These are phyloP conservation scores for Calosoma granatense DNA, from an alignment of 1,140 invertebrate genomes.

Conservation along the genomic window DNA sequence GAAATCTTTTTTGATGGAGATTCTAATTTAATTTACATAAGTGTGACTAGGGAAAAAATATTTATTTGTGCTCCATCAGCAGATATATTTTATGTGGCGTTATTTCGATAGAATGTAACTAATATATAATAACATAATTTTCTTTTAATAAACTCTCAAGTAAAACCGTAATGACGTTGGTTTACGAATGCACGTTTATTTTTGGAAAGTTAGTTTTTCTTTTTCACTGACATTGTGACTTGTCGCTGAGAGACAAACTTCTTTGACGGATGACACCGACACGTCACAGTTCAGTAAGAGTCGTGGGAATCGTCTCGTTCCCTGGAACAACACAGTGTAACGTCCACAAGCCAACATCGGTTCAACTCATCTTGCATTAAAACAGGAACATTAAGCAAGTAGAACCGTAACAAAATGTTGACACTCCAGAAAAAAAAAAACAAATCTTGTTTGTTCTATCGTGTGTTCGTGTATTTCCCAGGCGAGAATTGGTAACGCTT, in stretches of 20 bases:
- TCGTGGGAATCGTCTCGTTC: slow-evolving; percentile 1
- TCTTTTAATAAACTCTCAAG: not conserved
- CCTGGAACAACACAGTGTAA: not conserved
- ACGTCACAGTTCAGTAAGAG: slow-evolving; percentile 4
- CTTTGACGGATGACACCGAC: not conserved
- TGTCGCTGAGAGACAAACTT: not conserved
- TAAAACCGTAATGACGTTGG: not conserved
- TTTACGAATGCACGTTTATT: not conserved
- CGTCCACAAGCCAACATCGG: not conserved
- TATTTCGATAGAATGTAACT: too few relatives aligned
- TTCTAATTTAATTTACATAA: not conserved
- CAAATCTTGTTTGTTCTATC: too few relatives aligned
- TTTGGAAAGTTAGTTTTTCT: not conserved
- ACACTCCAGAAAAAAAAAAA: not conserved
- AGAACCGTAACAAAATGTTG: not conserved
- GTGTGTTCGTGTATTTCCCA: too few relatives aligned
- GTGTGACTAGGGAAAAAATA: not conserved
- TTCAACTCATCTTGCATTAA: not conserved
- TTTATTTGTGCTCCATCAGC: too few relatives aligned
- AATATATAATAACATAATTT: too few relatives aligned
- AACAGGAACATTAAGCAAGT: not conserved
- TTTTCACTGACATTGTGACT: not conserved
- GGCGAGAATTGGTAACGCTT: too few relatives aligned
- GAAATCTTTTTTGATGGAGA: not conserved
- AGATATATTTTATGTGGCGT: too few relatives aligned